phyloP scores from a whole-genome alignment of 2,888 invertebrate species.

The Hylaea fasciaria region DNA sequence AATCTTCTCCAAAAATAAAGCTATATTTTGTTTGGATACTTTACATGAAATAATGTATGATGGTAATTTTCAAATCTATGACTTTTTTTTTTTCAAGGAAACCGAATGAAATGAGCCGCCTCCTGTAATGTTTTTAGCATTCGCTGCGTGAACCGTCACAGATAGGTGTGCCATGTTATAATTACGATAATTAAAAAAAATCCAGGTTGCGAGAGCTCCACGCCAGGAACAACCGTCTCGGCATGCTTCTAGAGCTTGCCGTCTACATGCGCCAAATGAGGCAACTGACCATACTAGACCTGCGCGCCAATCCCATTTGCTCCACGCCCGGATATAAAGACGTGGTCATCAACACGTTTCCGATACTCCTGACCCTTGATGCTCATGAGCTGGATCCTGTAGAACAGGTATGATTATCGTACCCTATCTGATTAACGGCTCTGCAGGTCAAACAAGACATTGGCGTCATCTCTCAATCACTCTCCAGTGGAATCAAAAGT shows the following conservation, averaged over 20 bases:
- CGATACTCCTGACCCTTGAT: constrained; percentile 64
- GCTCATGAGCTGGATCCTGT: constrained; percentile 64
- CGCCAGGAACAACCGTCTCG: constrained; percentile 68
- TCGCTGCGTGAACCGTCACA: too few species aligned
- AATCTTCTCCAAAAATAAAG: too few species aligned
- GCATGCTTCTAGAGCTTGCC: constrained; percentile 68
- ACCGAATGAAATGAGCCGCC: too few species aligned
- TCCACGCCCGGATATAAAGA: constrained; percentile 64
- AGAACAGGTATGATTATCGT: constrained; percentile 64
- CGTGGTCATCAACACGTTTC: constrained; percentile 71
- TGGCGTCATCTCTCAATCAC: too few species aligned
- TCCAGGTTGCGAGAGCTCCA: constrained; percentile 69
- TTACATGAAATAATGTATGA: too few species aligned
- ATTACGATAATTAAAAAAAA: constrained; percentile 8
- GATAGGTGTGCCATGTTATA: too few species aligned
- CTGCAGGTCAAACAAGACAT: not conserved
- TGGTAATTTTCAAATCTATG: too few species aligned
- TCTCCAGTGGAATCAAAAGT: too few species aligned
- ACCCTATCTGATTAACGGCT: not conserved
- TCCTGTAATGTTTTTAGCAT: too few species aligned
- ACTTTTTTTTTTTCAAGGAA: too few species aligned
- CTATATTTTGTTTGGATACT: too few species aligned
- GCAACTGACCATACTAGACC: constrained; percentile 64
- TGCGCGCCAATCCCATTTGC: constrained; percentile 74
- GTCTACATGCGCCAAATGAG: constrained; percentile 73